Base-by-base conservation (phyloP, 1,140 invertebrate species). In the Papilio aristodemus region DNA sequence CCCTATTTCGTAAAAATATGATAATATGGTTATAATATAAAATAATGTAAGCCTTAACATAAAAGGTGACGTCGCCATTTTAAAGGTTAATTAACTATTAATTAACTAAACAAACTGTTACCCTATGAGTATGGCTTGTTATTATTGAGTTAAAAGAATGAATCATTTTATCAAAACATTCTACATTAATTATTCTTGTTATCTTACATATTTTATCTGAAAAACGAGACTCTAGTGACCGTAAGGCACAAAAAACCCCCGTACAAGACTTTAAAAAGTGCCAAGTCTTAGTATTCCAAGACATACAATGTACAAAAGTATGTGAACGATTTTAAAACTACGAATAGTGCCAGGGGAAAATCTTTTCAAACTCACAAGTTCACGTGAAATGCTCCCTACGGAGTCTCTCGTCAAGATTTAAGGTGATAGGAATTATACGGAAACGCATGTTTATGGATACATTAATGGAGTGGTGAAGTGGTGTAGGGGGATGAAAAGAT, bases 381-480 rank as follows among this genome's bases (percentile, higher is more conserved):
- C 68, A 41, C 62, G 63, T 76, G 73, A 71, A 73, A 67, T 32
- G 67, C 59, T 62, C 70, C 67, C 43, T 11, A 32, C 70, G 67
- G 70, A 70, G 19, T 17, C 11, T n/a, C 68, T 70, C 69, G 39
- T 50, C 64, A 72, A 77, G 77, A 83, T 83, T 84, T 84, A 83
- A 83, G 72, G 75, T 78, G 77, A 77, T 78, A 79, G 75, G 74
- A 75, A 77, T 74, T 73, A 69, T 74, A 69, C 69, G 62, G 17
- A 68, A 81, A 71, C 69, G 73, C 71, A 63, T 71, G 73, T 77
- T 77, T 75, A 77, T 73, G 68, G 69, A 73, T 50, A 70, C 60
- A 39, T 71, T 74, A 72, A 77, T 71, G 69, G 43, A 36, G 70
- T 75, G 74, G 69, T 63, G 71, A 67, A 73, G 74, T 73, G 75